Percentiles rank a stretch among this genome's conserved stretches.
phyloP scores from a whole-genome alignment of 2,888 invertebrate species.

The Drosophila pseudotakahashii region DNA sequence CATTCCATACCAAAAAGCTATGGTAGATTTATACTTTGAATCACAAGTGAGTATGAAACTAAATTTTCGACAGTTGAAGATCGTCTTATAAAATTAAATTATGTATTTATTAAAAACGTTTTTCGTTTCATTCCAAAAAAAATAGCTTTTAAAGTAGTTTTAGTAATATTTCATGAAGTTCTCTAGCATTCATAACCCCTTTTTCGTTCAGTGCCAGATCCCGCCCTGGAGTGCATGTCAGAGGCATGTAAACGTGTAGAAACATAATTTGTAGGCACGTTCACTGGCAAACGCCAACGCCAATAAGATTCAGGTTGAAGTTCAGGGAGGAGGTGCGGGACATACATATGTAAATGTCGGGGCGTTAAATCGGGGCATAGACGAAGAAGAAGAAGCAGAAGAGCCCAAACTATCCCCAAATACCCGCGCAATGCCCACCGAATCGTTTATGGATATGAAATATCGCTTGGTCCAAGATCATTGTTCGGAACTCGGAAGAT shows the following conservation, averaged over 20 bases:
- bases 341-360: constrained; percentile 76
- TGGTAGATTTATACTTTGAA: too few species aligned
- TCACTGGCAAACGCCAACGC: constrained; percentile 70
- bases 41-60: too few species aligned
- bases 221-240: constrained; percentile 69
- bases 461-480: constrained; percentile 72
- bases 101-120: too few species aligned
- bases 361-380: constrained; percentile 79
- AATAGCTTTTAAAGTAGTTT: too few species aligned
- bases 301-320: constrained; percentile 59
- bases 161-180: neutral
- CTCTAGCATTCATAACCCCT: too few species aligned
- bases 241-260: constrained; percentile 79
- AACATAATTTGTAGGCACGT: constrained; percentile 78
- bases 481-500: constrained; percentile 66
- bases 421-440: neutral
- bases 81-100: too few species aligned
- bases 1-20: too few species aligned
- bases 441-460: constrained; percentile 77
- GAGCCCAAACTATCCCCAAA: constrained; percentile 27
- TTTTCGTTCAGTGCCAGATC: constrained; percentile 16
- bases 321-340: constrained; percentile 44
- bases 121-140: too few species aligned
- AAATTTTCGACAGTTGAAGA: too few species aligned
- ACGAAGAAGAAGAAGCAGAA: constrained; percentile 48